A percentile compares a stretch with the other conserved stretches of the same genome.
Evolutionary conservation across 2,888 invertebrate genomes (phyloP).

Genomic region (Noctua janthe): DNA sequence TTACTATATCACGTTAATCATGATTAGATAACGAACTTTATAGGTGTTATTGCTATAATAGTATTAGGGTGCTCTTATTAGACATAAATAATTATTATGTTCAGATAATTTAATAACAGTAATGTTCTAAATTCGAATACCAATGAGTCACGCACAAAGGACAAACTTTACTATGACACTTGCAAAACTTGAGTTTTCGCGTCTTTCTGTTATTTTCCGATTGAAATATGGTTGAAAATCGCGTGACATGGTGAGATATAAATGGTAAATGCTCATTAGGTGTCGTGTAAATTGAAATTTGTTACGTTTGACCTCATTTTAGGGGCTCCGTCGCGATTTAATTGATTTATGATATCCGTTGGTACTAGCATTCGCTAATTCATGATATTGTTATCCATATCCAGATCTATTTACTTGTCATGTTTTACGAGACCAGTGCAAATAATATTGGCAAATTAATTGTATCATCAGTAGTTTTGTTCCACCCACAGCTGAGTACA

Average conservation of each 20-base stretch:
- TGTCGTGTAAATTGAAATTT: slow-evolving; percentile 80
- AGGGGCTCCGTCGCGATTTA: slow-evolving; percentile 67
- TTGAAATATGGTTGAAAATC: slow-evolving; percentile 48
- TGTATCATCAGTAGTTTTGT: not conserved
- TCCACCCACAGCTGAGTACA: not conserved
- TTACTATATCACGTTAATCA: not conserved
- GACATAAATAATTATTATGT: slow-evolving; percentile 49
- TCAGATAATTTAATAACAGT: slow-evolving; percentile 59
- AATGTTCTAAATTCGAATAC: slow-evolving; percentile 65
- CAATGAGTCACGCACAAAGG: slow-evolving; percentile 73
- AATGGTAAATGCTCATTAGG: slow-evolving; percentile 51
- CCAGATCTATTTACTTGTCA: slow-evolving; percentile 24
- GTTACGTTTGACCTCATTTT: slow-evolving; percentile 83
- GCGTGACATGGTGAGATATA: slow-evolving; percentile 29
- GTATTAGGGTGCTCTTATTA: slow-evolving; percentile 15
- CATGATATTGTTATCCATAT: slow-evolving; percentile 53
- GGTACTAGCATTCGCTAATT: slow-evolving; percentile 46
- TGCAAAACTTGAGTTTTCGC: slow-evolving; percentile 24
- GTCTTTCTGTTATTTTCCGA: slow-evolving; percentile 2
- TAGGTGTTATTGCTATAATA: slow-evolving; percentile 4
- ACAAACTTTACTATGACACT: slow-evolving; percentile 39
- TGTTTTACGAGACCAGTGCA: slow-evolving; percentile 19
- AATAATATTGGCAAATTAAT: slow-evolving; percentile 3
- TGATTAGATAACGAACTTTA: not conserved
- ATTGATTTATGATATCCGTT: slow-evolving; percentile 72